Percentiles rank a stretch among this genome's conserved stretches.
Conservation (phyloP, 1,140 invertebrate species). For the Tetranychus urticae region DNA sequence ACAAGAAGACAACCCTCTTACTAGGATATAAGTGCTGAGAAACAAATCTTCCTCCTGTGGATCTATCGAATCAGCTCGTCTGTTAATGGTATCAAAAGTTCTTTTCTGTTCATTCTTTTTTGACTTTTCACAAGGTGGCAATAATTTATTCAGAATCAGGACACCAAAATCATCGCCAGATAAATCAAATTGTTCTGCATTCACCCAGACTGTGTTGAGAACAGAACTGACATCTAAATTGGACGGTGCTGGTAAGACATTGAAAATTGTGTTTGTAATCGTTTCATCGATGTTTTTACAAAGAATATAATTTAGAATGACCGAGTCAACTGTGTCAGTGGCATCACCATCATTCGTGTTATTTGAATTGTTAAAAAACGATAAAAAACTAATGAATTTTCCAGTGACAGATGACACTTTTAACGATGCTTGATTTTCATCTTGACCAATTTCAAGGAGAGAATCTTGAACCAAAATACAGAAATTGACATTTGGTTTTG, state of each 20-base stretch:
- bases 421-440: too few species aligned
- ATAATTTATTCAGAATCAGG: not conserved
- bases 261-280: not conserved
- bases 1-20: not conserved
- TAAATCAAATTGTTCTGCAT: not conserved
- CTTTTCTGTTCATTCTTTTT: not conserved
- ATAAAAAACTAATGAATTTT: too few species aligned
- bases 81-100: too few species aligned
- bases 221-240: conserved; percentile 9
- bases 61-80: not conserved
- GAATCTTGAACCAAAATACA: not conserved
- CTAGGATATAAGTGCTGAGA: not conserved
- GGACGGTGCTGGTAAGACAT: conserved; percentile 1
- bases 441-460: not conserved
- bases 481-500: not conserved
- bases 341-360: not conserved
- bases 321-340: not conserved
- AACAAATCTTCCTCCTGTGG: not conserved
- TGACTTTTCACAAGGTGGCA: not conserved
- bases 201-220: conserved; percentile 12
- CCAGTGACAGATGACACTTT: too few species aligned
- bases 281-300: not conserved
- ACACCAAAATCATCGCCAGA: not conserved
- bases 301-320: not conserved
- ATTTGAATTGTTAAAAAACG: too few species aligned